phyloP scores from a whole-genome alignment of 2,888 invertebrate species.

The Drosophila picticornis region DNA sequence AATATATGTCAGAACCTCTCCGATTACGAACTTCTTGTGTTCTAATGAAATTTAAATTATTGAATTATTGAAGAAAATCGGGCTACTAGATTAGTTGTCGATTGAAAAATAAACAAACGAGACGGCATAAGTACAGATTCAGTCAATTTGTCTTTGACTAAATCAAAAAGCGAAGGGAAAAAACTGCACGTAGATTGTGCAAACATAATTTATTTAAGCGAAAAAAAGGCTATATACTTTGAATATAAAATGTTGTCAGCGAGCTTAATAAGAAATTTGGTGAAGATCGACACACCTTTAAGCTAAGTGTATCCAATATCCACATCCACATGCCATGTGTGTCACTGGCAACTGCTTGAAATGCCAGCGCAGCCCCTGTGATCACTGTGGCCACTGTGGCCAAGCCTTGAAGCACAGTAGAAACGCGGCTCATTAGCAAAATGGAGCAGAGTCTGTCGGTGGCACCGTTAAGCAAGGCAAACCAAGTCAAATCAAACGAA shows the following conservation, averaged over 20 bases:
- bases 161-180: background rate
- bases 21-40: background rate
- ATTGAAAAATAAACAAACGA: background rate
- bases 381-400: constrained; percentile 25
- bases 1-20: background rate
- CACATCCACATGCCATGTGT: constrained; percentile 43
- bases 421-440: constrained; percentile 66
- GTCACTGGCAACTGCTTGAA: constrained; percentile 19
- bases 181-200: background rate
- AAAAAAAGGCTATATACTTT: background rate
- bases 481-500: constrained; percentile 10
- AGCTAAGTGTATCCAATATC: constrained; percentile 1
- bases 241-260: background rate
- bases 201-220: background rate
- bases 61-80: background rate
- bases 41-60: background rate
- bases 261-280: background rate
- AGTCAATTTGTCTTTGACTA: background rate
- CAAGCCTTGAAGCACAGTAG: constrained; percentile 48
- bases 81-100: background rate
- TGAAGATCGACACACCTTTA: constrained; percentile 40
- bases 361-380: constrained; percentile 20
- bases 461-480: background rate
- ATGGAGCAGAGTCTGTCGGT: constrained; percentile 57
- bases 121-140: background rate